These are phyloP conservation scores for Balearica regulorum DNA, from an alignment of 2,797 vertebrate genomes.

Conservation along the genomic window DNA sequence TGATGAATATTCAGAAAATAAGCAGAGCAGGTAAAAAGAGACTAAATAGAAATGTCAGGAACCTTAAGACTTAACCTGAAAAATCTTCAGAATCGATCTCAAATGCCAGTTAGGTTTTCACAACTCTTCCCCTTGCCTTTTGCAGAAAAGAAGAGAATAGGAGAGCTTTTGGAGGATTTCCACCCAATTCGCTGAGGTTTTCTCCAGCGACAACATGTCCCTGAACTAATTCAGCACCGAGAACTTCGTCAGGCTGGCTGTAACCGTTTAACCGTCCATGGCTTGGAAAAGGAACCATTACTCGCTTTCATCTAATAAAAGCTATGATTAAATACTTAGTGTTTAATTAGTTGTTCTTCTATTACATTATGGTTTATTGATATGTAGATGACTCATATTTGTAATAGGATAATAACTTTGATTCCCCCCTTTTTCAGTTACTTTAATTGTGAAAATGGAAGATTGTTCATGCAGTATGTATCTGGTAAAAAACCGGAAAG, in stretches of 20 bases:
- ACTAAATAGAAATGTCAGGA: not conserved
- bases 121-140: not conserved
- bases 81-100: fast-evolving
- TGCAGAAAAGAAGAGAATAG: constrained; percentile 82
- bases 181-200: constrained; percentile 80
- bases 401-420: not conserved
- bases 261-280: not conserved
- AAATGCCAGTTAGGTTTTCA: not conserved
- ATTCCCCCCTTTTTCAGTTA: not conserved
- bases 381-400: fast-evolving
- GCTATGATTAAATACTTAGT: not conserved
- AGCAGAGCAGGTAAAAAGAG: not conserved
- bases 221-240: not conserved
- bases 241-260: fast-evolving
- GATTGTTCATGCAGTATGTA: too few relatives aligned
- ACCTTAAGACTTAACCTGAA: not conserved
- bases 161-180: constrained; percentile 85
- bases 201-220: fast-evolving
- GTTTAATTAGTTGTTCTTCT: not conserved
- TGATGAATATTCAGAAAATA: not conserved
- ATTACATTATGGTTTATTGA: fast-evolving
- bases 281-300: not conserved
- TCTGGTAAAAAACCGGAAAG: not conserved
- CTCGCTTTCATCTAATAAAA: not conserved
- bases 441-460: not conserved